Conservation (phyloP, 2,113 vertebrate genomes). For the Australoheros scitulus region DNA sequence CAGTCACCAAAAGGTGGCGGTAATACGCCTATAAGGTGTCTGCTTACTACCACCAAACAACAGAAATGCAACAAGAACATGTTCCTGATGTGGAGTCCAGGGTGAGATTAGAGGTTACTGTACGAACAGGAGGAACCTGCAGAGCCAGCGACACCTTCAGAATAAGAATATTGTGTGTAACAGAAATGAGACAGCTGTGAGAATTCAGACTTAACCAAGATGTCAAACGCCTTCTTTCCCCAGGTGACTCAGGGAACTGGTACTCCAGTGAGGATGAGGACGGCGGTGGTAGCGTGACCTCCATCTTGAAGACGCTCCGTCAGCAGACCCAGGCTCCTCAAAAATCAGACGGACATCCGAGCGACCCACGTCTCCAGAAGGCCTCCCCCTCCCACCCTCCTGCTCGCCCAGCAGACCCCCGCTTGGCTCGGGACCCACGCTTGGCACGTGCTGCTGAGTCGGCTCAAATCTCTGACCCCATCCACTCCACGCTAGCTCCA, state of each 20-base stretch:
- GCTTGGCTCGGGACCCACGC: slow-evolving; percentile 87
- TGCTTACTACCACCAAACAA: no score
- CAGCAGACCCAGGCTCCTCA: slow-evolving; percentile 84
- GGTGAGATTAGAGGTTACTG: no score
- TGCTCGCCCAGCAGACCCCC: slow-evolving; percentile 85
- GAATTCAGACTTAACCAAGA: neutral
- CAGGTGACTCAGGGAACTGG: slow-evolving; percentile 94
- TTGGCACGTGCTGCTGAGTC: slow-evolving; percentile 78
- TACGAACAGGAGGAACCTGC: neutral
- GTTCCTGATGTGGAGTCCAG: no score
- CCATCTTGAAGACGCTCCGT: slow-evolving; percentile 90
- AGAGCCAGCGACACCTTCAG: neutral
- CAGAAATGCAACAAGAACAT: no score
- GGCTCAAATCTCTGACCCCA: slow-evolving; percentile 43
- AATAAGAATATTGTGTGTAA: neutral
- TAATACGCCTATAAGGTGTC: no score
- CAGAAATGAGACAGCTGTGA: neutral
- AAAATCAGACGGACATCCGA: slow-evolving; percentile 56
- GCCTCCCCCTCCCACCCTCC: slow-evolving; percentile 43
- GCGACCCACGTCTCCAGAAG: slow-evolving; percentile 89
- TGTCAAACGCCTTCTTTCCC: neutral
- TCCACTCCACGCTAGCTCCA: slow-evolving; percentile 42
- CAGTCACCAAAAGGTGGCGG: no score
- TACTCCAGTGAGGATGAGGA: slow-evolving; percentile 97
- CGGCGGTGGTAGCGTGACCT: slow-evolving; percentile 91